Evolutionary conservation across 1,140 invertebrate species (phyloP).

Genomic region (Plodia interpunctella): DNA sequence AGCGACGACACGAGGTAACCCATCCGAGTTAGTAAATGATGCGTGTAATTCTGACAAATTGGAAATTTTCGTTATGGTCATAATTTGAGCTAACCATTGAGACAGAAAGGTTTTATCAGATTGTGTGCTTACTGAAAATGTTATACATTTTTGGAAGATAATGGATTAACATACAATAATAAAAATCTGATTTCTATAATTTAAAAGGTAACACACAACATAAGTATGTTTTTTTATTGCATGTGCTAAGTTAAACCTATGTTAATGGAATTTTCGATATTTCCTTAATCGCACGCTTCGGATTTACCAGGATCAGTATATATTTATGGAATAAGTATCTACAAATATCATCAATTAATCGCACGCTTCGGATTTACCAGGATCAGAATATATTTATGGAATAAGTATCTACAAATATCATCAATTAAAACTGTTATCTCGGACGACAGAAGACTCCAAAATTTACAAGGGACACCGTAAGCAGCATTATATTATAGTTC

Average conservation of each 20-base stretch:
- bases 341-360: neutral
- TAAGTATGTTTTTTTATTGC: too few relatives aligned
- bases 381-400: neutral
- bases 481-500: neutral
- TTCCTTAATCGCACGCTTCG: too few relatives aligned
- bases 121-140: too few relatives aligned
- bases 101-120: too few relatives aligned
- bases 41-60: neutral
- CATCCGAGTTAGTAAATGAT: neutral
- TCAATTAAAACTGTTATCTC: slow-evolving; percentile 4
- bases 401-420: neutral
- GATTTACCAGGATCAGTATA: neutral
- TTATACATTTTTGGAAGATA: too few relatives aligned
- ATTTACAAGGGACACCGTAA: neutral
- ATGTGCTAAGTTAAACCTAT: too few relatives aligned
- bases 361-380: too few relatives aligned
- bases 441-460: neutral
- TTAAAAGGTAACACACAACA: too few relatives aligned
- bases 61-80: neutral
- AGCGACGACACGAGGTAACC: too few relatives aligned
- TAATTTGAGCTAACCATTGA: neutral
- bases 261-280: too few relatives aligned
- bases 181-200: too few relatives aligned
- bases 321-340: neutral
- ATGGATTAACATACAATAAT: too few relatives aligned